Evolutionary conservation across 2,113 vertebrate species (phyloP), one percentile per base, ranked within the genome.

Genomic region (Phoxinus phoxinus): DNA sequence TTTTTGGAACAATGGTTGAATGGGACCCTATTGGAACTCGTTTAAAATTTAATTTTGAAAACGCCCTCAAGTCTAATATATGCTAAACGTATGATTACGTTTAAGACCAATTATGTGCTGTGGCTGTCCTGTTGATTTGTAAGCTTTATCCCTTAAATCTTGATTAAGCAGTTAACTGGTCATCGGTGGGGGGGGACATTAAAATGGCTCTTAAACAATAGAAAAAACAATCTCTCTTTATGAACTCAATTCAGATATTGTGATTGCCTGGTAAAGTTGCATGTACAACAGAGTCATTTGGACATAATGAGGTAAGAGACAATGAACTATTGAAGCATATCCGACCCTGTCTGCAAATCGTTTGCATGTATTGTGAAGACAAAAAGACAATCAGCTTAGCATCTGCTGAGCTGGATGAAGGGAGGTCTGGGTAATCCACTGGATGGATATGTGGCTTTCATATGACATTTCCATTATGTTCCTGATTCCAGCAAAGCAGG

Each of bases 381-480:
- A 44, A 32, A 83, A 46, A 48, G 61, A 82, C 79, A 56, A 88
- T 44, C 73, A 46, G 35, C 35, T 85, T 74, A 92, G 81, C 91
- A 92, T 89, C 92, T 94, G 92, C 88, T 87, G 76, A 78, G 86
- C 86, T 88, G 85, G 41, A 87, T 58, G 90, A 85, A 80, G 83
- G 83, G 73, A 89, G 93, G 91, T 92, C 91, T 94, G 3, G 0
- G 65, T 95, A 94, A 94, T 95, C 94, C 92, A 46, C n/a, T 51
- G 72, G 83, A 73, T 84, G 92, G 93, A 91, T 91, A 91, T 93
- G 92, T 93, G 93, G 88, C 87, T 88, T 90, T 92, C 93, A 89
- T 92, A 83, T 93, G 91, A 92, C 91, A 90, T 90, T 83, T 89
- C 88, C 94, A 94, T 93, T 95, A 93, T 95, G 95, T 91, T 95